Base-by-base conservation (phyloP, 1,140 invertebrate species). In the Leucophenga varia region DNA sequence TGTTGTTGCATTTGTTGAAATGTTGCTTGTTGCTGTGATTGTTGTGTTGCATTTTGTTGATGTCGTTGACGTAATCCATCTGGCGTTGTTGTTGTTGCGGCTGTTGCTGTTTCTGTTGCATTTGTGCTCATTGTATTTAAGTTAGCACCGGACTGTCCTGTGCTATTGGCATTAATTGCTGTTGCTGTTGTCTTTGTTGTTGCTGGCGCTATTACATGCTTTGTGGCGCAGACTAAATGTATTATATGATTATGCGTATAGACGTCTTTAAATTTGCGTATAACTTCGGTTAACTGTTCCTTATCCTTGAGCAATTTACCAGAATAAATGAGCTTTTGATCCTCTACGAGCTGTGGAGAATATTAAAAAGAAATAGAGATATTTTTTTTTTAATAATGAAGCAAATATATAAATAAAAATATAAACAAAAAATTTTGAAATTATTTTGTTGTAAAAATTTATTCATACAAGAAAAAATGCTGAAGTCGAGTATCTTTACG, bases 251-350 rank as follows among this genome's bases (percentile, higher is more conserved):
- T 81, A 32, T 85, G 81, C 55, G 85, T 82, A 40, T 67, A 69
- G 31, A 74, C 67, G 22, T 82, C 84, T 52, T 90, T 86, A 54
- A 86, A 88, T 34, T 83, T 83, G 35, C 86, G 79, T 25, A 94
- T 77, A 21, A 95, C 81, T 75, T 95, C 91, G 69, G 90, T 90
- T 21, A 95, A 68, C 44, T 84, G 80, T 19, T 84, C 77, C 25
- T 84, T 80, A 74, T 95, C 90, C 31, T 82, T 85, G 40, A 95
- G 72, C 10, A 95, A 76, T 67, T 90, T 87, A n/a, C 92, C 91
- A 7, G 89, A 93, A 76, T 94, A 95, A 59, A 95, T 94, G 1
- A 95, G 78, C 75, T 91, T 92, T 65, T 93, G 91, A 55, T 90
- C 88, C 49, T 85, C 81, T 43, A 82, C 81, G 71, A 82, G 83